These are phyloP conservation scores for Prosopocoilus inquinatus DNA, from an alignment of 2,888 invertebrate species.

Conservation along the genomic window DNA sequence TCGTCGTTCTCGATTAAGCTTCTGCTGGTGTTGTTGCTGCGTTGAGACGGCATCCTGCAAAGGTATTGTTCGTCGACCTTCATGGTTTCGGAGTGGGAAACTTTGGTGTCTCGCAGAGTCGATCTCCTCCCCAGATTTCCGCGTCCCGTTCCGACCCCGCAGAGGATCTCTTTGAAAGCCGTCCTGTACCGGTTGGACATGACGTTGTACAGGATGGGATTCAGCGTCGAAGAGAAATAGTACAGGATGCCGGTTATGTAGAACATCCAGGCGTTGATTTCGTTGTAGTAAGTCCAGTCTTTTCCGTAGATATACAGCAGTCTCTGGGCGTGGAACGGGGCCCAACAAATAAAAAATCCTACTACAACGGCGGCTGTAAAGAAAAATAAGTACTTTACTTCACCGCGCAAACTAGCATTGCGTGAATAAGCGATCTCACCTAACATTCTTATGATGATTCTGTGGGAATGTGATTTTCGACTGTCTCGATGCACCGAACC, in stretches of 20 bases:
- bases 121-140: constrained; percentile 58
- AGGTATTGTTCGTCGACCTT: not conserved
- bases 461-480: constrained; percentile 67
- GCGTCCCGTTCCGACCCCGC: constrained; percentile 55
- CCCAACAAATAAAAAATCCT: constrained; percentile 94
- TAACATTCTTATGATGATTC: constrained; percentile 76
- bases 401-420: not conserved
- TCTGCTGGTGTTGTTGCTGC: not conserved
- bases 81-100: constrained; percentile 37
- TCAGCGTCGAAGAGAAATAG: constrained; percentile 76
- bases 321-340: constrained; percentile 92
- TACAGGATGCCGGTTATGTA: constrained; percentile 78
- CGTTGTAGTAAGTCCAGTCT: constrained; percentile 58
- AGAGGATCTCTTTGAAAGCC: constrained; percentile 74
- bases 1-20: not conserved
- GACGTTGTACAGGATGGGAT: constrained; percentile 83
- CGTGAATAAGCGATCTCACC: constrained; percentile 55
- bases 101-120: constrained; percentile 60
- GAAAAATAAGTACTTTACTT: constrained; percentile 2
- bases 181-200: constrained; percentile 74
- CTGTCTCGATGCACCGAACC: constrained; percentile 66
- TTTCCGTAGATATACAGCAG: constrained; percentile 77
- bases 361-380: constrained; percentile 86
- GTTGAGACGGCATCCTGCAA: not conserved
- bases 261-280: constrained; percentile 76